Conservation (phyloP, 1,140 invertebrate genomes). For the Drosophila orena region DNA sequence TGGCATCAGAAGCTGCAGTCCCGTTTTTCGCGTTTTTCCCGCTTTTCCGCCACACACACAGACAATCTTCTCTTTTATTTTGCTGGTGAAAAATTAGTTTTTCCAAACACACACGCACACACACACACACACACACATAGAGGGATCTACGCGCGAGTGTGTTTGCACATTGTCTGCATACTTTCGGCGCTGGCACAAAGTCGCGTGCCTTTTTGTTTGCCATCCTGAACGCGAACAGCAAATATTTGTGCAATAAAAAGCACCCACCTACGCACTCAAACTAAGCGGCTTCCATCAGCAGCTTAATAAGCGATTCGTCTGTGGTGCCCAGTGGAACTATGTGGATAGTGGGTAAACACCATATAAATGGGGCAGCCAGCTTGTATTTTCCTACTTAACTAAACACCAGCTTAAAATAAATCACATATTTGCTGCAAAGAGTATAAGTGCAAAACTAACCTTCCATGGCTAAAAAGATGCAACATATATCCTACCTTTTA, state of each 20-base stretch:
- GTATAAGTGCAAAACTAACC: too few species aligned
- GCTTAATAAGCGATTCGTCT: constrained; percentile 42
- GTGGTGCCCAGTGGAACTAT: constrained; percentile 9
- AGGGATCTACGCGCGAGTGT: constrained; percentile 17
- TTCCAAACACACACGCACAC: constrained; percentile 53
- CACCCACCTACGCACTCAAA: constrained; percentile 31
- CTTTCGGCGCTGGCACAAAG: constrained; percentile 75
- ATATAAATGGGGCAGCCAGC: neutral
- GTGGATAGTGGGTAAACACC: neutral
- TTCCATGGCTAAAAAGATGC: too few species aligned
- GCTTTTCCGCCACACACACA: neutral
- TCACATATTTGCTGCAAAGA: too few species aligned
- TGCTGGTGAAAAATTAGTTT: constrained; percentile 78
- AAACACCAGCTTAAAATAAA: too few species aligned
- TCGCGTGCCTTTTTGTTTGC: constrained; percentile 69
- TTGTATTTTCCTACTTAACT: neutral
- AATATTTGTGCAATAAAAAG: constrained; percentile 74
- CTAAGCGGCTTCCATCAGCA: constrained; percentile 44
- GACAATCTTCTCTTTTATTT: constrained; percentile 62
- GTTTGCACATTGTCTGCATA: constrained; percentile 83
- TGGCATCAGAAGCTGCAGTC: constrained; percentile 15
- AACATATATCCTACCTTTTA: too few species aligned
- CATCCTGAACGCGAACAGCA: constrained; percentile 48
- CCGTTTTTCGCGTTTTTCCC: neutral
- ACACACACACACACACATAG: constrained; percentile 56